Percentiles rank a stretch among this genome's conserved stretches.
Evolutionary conservation across 2,113 vertebrate genomes (phyloP).

Genomic region (Labrus mixtus): DNA sequence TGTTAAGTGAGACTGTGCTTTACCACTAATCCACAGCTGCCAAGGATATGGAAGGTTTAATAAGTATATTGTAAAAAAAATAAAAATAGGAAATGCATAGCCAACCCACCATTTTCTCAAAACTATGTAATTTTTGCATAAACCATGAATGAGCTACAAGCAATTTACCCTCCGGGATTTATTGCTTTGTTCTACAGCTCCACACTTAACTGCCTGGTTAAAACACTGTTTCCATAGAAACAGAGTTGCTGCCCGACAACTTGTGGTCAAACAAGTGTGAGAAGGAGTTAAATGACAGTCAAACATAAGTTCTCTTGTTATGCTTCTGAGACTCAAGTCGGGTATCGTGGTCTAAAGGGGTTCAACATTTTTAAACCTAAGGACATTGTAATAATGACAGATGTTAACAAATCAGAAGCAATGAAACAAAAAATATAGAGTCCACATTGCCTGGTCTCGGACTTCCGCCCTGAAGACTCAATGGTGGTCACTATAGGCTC

Average conservation of each 20-base stretch:
- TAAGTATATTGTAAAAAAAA: neutral
- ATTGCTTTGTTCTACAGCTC: constrained; percentile 30
- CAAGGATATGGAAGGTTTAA: too few relatives aligned
- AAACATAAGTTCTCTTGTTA: constrained; percentile 20
- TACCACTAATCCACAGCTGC: too few relatives aligned
- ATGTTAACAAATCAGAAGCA: neutral
- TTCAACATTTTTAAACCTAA: rapidly evolving
- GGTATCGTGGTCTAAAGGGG: neutral
- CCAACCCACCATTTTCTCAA: neutral
- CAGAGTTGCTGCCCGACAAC: constrained; percentile 26
- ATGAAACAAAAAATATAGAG: neutral
- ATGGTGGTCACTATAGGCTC: too few relatives aligned
- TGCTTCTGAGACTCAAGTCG: neutral
- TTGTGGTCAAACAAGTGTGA: constrained; percentile 33
- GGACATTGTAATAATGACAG: too few relatives aligned
- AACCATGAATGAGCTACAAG: constrained; percentile 20
- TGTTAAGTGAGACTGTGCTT: too few relatives aligned
- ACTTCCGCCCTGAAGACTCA: too few relatives aligned
- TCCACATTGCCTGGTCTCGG: neutral
- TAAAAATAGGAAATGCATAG: neutral
- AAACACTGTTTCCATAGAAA: constrained; percentile 66
- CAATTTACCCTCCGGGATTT: constrained; percentile 14
- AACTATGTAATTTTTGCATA: constrained; percentile 24
- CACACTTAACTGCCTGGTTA: constrained; percentile 22
- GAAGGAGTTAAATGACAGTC: constrained; percentile 15